A percentile compares a stretch with the other conserved stretches of the same genome.
phyloP scores from a whole-genome alignment of 2,797 vertebrate species.

The Chaenodraco wilsoni region DNA sequence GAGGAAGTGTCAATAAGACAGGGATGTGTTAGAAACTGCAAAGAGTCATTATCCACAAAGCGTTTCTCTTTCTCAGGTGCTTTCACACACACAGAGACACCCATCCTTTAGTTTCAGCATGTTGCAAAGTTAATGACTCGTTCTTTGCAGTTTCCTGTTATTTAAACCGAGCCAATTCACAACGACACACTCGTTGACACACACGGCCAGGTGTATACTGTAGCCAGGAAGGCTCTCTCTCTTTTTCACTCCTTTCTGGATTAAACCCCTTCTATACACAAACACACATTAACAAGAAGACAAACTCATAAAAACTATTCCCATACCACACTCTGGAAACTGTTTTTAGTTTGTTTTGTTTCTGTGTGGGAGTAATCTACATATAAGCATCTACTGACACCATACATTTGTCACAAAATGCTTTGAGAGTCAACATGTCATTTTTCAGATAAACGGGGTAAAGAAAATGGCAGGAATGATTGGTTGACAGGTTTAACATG shows the following conservation, averaged over 20 bases:
- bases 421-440: not conserved
- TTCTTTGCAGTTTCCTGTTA: slow-evolving; percentile 70
- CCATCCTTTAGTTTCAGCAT: slow-evolving; percentile 55
- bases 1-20: slow-evolving; percentile 71
- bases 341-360: not conserved
- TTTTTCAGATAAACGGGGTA: not conserved
- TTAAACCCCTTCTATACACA: slow-evolving; percentile 39
- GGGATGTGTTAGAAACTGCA: slow-evolving; percentile 66
- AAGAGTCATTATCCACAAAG: slow-evolving; percentile 59
- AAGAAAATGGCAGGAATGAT: not conserved
- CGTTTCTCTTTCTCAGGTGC: slow-evolving; percentile 12
- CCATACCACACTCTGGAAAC: not conserved
- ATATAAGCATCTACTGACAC: not conserved
- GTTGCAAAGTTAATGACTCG: slow-evolving; percentile 71
- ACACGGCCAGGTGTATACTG: slow-evolving; percentile 51
- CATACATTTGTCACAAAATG: not conserved
- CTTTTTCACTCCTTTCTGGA: slow-evolving; percentile 42
- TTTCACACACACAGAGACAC: not conserved
- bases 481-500: not conserved
- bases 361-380: not conserved
- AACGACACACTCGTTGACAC: slow-evolving; percentile 56
- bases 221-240: slow-evolving; percentile 40
- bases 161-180: slow-evolving; percentile 62
- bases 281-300: slow-evolving; percentile 24
- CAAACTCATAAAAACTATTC: not conserved